These are phyloP conservation scores for Colinus virginianus DNA, from an alignment of 2,113 vertebrate species.

Conservation along the genomic window DNA sequence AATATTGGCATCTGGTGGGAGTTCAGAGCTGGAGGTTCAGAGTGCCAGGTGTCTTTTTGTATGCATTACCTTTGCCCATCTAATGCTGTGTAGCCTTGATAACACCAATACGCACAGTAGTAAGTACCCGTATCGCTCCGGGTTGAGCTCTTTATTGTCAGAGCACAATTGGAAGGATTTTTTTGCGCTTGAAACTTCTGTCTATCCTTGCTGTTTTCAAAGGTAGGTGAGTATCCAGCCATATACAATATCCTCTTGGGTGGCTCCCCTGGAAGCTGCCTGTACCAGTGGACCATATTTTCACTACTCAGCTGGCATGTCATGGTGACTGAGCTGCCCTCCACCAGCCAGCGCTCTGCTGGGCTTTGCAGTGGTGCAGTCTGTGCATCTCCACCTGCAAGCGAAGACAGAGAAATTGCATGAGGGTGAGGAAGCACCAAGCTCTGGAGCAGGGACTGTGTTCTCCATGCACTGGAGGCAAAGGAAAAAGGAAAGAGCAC, in stretches of 20 bases:
- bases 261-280: background rate
- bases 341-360: rapidly evolving
- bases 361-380: background rate
- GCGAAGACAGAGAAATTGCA: background rate
- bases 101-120: background rate
- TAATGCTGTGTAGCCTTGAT: too few relatives aligned
- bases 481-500: background rate
- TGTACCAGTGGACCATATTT: rapidly evolving
- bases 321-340: background rate
- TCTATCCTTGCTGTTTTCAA: too few relatives aligned
- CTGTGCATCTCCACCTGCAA: background rate
- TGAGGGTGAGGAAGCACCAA: background rate
- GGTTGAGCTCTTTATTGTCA: rapidly evolving
- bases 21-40: background rate
- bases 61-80: background rate
- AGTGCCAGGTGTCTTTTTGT: background rate
- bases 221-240: too few relatives aligned
- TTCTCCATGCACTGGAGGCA: rapidly evolving
- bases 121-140: background rate
- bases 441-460: background rate
- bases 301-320: rapidly evolving
- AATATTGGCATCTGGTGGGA: background rate
- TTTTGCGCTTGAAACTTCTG: rapidly evolving
- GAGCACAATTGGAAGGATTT: rapidly evolving
- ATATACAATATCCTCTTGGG: too few relatives aligned